Base-by-base conservation (phyloP, 92 coral and sea anemone genomes). In the Diadumene lineata region DNA sequence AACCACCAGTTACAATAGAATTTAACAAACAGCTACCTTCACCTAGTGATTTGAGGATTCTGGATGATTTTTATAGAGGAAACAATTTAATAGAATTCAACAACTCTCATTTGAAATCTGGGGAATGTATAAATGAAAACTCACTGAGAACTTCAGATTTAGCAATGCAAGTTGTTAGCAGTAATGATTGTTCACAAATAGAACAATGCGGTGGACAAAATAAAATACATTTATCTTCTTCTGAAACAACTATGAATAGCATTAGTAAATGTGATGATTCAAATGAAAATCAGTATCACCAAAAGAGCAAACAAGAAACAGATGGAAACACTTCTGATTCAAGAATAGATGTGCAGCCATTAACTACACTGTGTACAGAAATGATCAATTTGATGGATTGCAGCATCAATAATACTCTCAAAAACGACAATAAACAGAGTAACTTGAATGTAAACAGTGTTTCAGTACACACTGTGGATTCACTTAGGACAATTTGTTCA, bases 21-120 rank as follows among this genome's bases (percentile, higher is more conserved):
- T 91, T 91, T 73, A 91, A 87, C 75, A 76, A 64, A 46, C 48
- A 64, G 15, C 60, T 84, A 74, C 97, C 97, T 10, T 23, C 81
- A 50, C 81, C 66, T 50, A 64, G 64, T 68, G 92, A 91, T 34
- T 34, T 86, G 28, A 63, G 48, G 19, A 26, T 15, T 13, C 66
- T 64, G 44, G 60, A 46, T 31, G 48, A 74, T 21, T 15, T 32
- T 34, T 30, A 28, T 11, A n/a, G 48, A 1, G 21, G 28, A 53
- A 32, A 16, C 13, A 55, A 58, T 50, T 48, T 16, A 50, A 8
- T 31, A 29, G 8, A 31, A 16, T 26, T 6, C 18, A n/a, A 56
- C 31, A 56, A 4, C 18, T 22, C 23, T 13, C 66, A 21, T 28
- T 62, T 11, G 13, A 13, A 6, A 10, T n/a, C 43, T 27, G 22